A percentile compares a stretch with the other conserved stretches of the same genome.
phyloP scores from a whole-genome alignment of 2,888 invertebrate genomes.

The Cetonia aurata region DNA sequence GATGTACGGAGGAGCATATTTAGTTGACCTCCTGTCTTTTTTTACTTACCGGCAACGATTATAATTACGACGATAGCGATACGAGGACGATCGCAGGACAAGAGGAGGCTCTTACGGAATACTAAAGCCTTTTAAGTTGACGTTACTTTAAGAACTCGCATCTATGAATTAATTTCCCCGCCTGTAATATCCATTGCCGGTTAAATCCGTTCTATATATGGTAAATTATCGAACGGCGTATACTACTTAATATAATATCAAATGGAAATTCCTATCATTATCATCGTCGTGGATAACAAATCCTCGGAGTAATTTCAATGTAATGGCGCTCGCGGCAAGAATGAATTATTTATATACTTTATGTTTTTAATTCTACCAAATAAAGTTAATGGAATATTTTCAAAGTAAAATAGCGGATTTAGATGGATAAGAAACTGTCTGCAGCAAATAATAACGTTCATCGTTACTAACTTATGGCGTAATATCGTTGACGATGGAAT shows the following conservation, averaged over 20 bases:
- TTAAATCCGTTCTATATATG: conserved; percentile 23
- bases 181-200: conserved; percentile 1
- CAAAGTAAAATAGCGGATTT: no score
- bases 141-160: conserved; percentile 21
- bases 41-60: conserved; percentile 18
- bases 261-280: conserved; percentile 21
- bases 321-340: no score
- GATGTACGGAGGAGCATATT: conserved; percentile 34
- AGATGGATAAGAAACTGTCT: no score
- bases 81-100: conserved; percentile 11
- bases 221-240: conserved; percentile 12
- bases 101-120: conserved; percentile 28
- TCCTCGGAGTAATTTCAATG: neutral
- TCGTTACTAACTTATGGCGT: no score
- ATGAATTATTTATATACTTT: no score
- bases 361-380: no score
- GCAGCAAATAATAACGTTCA: no score
- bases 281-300: neutral
- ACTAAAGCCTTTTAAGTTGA: conserved; percentile 36
- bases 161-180: conserved; percentile 35
- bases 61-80: conserved; percentile 31
- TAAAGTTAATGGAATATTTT: no score
- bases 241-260: conserved; percentile 6
- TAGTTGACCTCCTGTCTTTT: conserved; percentile 25
- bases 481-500: no score